A percentile compares a stretch with the other conserved stretches of the same genome.
These are phyloP conservation scores for Gryllus longicercus DNA, from an alignment of 2,888 invertebrate species.

Conservation along the genomic window DNA sequence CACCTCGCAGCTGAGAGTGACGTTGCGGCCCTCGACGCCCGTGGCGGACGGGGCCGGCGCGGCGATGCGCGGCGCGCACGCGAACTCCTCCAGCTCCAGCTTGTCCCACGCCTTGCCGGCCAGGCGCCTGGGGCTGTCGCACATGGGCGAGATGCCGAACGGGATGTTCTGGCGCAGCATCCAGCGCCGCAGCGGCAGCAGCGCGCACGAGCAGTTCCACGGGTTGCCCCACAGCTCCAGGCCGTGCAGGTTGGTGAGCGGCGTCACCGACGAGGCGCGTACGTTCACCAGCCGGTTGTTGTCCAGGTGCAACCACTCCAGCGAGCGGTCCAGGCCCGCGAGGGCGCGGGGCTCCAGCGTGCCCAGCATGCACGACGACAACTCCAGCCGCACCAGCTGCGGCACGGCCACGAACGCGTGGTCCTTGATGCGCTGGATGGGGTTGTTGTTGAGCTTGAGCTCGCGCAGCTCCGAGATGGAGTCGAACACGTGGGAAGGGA, in stretches of 20 bases:
- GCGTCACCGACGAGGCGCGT: conserved; percentile 62
- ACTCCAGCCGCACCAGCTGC: conserved; percentile 67
- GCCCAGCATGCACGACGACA: conserved; percentile 68
- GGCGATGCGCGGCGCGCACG: conserved; percentile 69
- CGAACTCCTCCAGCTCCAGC: conserved; percentile 73
- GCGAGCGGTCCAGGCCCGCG: conserved; percentile 62
- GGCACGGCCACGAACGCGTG: conserved; percentile 44
- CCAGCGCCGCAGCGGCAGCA: conserved; percentile 74
- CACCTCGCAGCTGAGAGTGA: conserved; percentile 68
- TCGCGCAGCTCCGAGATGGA: conserved; percentile 11
- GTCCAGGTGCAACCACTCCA: conserved; percentile 75
- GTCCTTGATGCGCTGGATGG: conserved; percentile 19
- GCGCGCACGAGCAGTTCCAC: conserved; percentile 77
- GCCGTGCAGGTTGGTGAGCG: conserved; percentile 66
- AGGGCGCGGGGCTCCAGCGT: conserved; percentile 63
- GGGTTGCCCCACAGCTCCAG: conserved; percentile 74
- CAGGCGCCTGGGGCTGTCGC: conserved; percentile 63
- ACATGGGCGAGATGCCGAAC: conserved; percentile 64
- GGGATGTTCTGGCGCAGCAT: conserved; percentile 75
- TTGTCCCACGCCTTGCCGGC: conserved; percentile 68
- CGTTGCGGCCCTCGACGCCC: conserved; percentile 68
- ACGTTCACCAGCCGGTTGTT: conserved; percentile 68
- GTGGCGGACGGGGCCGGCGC: conserved; percentile 58
- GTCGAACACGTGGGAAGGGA: not conserved
- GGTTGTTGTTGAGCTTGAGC: conserved; percentile 32